Evolutionary conservation across 1,140 invertebrate species (phyloP).

Genomic region (Drosophila biarmipes): DNA sequence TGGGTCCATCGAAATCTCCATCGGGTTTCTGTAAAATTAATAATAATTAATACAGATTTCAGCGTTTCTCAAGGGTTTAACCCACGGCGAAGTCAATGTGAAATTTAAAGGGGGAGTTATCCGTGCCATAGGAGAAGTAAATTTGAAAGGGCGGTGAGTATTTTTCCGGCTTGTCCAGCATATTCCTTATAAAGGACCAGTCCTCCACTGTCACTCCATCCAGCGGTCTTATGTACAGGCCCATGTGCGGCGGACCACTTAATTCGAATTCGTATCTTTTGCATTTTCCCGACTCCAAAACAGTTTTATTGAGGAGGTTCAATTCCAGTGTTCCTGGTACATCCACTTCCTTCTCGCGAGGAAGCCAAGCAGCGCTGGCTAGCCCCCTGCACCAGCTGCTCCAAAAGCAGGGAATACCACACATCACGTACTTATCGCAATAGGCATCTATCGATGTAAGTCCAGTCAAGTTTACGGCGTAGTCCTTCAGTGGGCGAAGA

Average conservation of each 20-base stretch:
- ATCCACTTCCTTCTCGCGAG: conserved; percentile 22
- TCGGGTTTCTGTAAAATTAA: conserved; percentile 27
- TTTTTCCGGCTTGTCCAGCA: conserved; percentile 85
- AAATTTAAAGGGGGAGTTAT: conserved; percentile 87
- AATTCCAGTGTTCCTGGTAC: conserved; percentile 21
- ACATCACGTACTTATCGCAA: conserved; percentile 88
- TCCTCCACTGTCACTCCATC: conserved; percentile 85
- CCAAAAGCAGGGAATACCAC: conserved; percentile 87
- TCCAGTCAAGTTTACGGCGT: conserved; percentile 83
- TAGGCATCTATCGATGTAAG: conserved; percentile 86
- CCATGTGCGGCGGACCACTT: conserved; percentile 90
- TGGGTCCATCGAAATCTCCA: conserved; percentile 36
- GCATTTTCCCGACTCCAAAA: conserved; percentile 2
- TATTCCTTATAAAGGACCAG: conserved; percentile 87
- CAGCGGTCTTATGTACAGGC: conserved; percentile 88
- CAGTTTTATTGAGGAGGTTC: conserved; percentile 25
- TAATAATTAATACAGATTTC: neutral
- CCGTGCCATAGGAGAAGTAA: conserved; percentile 88
- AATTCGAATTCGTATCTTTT: conserved; percentile 65
- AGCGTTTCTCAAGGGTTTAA: neutral
- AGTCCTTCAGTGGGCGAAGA: conserved; percentile 86
- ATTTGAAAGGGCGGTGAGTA: conserved; percentile 88
- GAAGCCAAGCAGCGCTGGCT: conserved; percentile 42
- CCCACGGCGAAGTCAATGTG: conserved; percentile 87
- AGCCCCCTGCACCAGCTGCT: conserved; percentile 30